A percentile compares a stretch with the other conserved stretches of the same genome.
Evolutionary conservation across 2,888 invertebrate species (phyloP).

Genomic region (Aquatica leii): DNA sequence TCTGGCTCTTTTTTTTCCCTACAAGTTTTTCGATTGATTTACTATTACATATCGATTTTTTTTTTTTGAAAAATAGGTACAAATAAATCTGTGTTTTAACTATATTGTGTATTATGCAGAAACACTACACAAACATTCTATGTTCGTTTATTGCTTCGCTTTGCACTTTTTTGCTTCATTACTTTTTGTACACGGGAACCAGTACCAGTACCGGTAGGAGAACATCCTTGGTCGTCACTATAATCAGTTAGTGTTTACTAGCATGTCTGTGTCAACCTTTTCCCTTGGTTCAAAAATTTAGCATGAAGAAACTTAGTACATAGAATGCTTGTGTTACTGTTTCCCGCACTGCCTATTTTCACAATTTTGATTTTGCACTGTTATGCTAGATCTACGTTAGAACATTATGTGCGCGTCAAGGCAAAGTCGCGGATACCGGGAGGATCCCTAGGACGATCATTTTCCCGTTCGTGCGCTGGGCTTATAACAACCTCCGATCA

Average conservation of each 20-base stretch:
- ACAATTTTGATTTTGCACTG: conserved; percentile 56
- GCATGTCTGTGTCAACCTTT: too few relatives aligned
- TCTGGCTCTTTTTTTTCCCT: conserved; percentile 11
- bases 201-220: too few relatives aligned
- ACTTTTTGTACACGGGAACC: too few relatives aligned
- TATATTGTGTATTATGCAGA: conserved; percentile 24
- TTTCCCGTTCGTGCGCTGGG: conserved; percentile 71
- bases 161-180: conserved; percentile 50
- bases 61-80: conserved; percentile 6
- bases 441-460: conserved; percentile 71
- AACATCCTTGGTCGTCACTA: conserved; percentile 40
- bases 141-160: conserved; percentile 56
- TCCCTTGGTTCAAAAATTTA: not conserved
- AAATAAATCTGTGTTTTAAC: conserved; percentile 15
- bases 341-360: conserved; percentile 53
- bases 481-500: conserved; percentile 59
- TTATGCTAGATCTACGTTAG: conserved; percentile 61
- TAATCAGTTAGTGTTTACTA: not conserved
- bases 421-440: conserved; percentile 71
- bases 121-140: conserved; percentile 57
- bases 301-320: conserved; percentile 40
- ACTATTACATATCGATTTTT: conserved; percentile 4
- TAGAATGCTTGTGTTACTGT: conserved; percentile 57
- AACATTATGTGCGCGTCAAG: conserved; percentile 66
- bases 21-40: not conserved